phyloP scores from a whole-genome alignment of 2,113 vertebrate genomes.

The Heptranchias perlo region DNA sequence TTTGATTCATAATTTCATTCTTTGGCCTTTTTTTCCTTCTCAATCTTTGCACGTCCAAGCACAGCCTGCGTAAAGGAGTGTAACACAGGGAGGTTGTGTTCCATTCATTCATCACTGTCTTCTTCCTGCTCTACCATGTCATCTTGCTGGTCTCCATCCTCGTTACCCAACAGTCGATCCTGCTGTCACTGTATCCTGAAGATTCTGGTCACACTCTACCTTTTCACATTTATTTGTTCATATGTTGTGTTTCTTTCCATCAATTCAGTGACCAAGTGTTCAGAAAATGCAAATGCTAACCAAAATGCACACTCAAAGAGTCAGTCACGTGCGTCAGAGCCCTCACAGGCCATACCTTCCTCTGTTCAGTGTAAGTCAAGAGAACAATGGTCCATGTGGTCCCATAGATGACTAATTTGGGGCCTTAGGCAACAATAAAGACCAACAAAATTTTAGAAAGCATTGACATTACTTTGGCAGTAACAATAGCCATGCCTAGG shows the following conservation, averaged over 20 bases:
- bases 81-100: slow-evolving; percentile 49
- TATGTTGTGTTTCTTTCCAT: slow-evolving; percentile 63
- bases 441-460: neutral
- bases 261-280: slow-evolving; percentile 56
- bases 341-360: slow-evolving; percentile 52
- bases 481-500: neutral
- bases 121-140: slow-evolving; percentile 53
- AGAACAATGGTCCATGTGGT: slow-evolving; percentile 34
- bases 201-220: slow-evolving; percentile 57
- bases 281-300: slow-evolving; percentile 48
- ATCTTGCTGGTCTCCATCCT: slow-evolving; percentile 54
- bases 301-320: slow-evolving; percentile 51
- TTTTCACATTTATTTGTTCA: slow-evolving; percentile 63
- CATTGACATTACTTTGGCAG: neutral
- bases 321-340: slow-evolving; percentile 54
- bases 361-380: slow-evolving; percentile 69
- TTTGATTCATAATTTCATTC: slow-evolving; percentile 24
- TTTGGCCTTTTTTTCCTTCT: slow-evolving; percentile 37
- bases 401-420: neutral
- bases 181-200: slow-evolving; percentile 59
- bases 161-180: slow-evolving; percentile 56
- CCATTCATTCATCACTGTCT: slow-evolving; percentile 48
- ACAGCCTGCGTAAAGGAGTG: slow-evolving; percentile 52
- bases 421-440: neutral
- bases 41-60: slow-evolving; percentile 34